A percentile compares a stretch with the other conserved stretches of the same genome.
Conservation (phyloP, 2,113 vertebrate species). For the Amphilophus citrinellus region DNA sequence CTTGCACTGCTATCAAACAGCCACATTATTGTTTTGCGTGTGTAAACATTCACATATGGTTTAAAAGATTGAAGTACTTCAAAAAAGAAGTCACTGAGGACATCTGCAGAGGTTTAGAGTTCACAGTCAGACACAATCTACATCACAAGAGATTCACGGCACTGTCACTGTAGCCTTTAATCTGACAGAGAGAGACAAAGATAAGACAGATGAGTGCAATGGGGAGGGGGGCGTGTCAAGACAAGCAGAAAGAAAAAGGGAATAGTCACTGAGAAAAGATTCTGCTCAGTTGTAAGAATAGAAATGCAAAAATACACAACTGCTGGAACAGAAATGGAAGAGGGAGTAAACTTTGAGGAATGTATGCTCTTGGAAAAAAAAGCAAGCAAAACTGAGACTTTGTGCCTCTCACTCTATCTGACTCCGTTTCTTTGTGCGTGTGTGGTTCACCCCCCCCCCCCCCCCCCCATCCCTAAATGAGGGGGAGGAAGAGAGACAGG, state of each 20-base stretch:
- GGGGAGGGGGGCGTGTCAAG: not conserved
- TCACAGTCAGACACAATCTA: not conserved
- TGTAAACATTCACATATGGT: not conserved
- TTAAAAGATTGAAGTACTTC: conserved; percentile 10
- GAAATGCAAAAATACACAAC: conserved; percentile 14
- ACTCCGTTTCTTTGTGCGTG: conserved; percentile 26
- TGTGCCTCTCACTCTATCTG: conserved; percentile 4
- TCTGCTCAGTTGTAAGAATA: not conserved
- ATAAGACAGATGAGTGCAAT: conserved; percentile 32
- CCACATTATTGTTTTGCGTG: not conserved
- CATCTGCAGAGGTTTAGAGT: conserved; percentile 41
- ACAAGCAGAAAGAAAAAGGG: conserved; percentile 11
- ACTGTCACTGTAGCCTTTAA: conserved; percentile 34
- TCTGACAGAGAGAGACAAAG: conserved; percentile 7
- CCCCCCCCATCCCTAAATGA: conserved; percentile 33
- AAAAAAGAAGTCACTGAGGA: conserved; percentile 6
- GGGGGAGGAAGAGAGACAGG: conserved; percentile 21
- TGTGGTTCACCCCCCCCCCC: conserved; percentile 48
- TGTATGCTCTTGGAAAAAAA: conserved; percentile 36
- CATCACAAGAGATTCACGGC: conserved; percentile 27
- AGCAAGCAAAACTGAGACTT: conserved; percentile 36
- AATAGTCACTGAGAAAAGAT: not conserved
- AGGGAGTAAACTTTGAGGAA: conserved; percentile 33
- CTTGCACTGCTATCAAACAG: not conserved
- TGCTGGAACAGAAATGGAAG: conserved; percentile 36